A percentile compares a stretch with the other conserved stretches of the same genome.
Evolutionary conservation across 1,140 invertebrate genomes (phyloP).

Genomic region (Trypoxylus dichotomus): DNA sequence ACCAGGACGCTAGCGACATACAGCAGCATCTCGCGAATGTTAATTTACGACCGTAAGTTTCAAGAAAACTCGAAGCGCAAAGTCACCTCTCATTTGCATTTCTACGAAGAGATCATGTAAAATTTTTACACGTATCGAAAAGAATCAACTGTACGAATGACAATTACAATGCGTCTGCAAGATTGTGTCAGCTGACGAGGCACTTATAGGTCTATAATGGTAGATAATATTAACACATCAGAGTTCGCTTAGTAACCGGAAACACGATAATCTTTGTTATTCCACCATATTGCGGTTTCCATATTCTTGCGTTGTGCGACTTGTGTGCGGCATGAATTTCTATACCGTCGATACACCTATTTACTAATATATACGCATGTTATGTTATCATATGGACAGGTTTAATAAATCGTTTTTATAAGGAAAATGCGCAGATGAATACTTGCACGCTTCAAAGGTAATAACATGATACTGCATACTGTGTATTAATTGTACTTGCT

Average conservation of each 20-base stretch:
- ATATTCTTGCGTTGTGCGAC: neutral
- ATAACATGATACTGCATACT: neutral
- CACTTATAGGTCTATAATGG: neutral
- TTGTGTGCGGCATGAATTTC: neutral
- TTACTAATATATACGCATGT: neutral
- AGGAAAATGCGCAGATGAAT: neutral
- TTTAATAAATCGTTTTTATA: conserved; percentile 9
- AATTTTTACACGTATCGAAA: neutral
- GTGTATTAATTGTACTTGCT: neutral
- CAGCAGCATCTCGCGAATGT: neutral
- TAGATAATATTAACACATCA: neutral
- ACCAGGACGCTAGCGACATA: neutral
- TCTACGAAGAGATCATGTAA: neutral
- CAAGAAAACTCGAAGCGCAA: neutral
- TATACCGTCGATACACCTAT: neutral
- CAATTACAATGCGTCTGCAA: neutral
- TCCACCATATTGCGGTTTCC: conserved; percentile 1
- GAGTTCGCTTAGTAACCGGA: conserved; percentile 16
- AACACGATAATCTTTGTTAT: conserved; percentile 6
- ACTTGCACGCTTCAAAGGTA: neutral
- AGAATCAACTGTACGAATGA: neutral
- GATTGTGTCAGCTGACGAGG: conserved; percentile 5
- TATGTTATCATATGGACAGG: neutral
- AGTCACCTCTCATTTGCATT: neutral
- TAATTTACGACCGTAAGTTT: conserved; percentile 6